Percentiles rank a stretch among this genome's conserved stretches.
Evolutionary conservation across 2,888 invertebrate genomes (phyloP).

Genomic region (Diabrotica balteata): DNA sequence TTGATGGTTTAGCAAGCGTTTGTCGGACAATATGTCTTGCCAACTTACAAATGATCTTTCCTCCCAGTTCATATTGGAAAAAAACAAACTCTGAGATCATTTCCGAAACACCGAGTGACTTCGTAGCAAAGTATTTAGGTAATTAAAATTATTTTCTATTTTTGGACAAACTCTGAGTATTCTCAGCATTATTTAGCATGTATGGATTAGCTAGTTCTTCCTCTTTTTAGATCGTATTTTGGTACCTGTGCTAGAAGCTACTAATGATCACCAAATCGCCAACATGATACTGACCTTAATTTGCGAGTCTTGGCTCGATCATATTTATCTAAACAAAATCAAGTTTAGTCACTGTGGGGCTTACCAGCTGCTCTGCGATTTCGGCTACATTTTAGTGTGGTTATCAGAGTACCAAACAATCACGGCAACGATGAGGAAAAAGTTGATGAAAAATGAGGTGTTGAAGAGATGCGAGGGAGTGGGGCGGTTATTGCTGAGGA

Average conservation of each 20-base stretch:
- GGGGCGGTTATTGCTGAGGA: slow-evolving; percentile 77
- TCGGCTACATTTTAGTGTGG: slow-evolving; percentile 81
- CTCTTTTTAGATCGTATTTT: slow-evolving; percentile 73
- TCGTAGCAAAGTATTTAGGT: slow-evolving; percentile 80
- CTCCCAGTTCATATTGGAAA: slow-evolving; percentile 73
- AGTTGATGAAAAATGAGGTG: slow-evolving; percentile 69
- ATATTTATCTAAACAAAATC: slow-evolving; percentile 81
- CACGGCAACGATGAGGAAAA: slow-evolving; percentile 64
- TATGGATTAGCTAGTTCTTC: neutral
- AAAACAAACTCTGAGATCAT: slow-evolving; percentile 55
- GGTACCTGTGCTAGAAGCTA: slow-evolving; percentile 78
- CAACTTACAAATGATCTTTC: slow-evolving; percentile 84
- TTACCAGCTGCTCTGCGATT: slow-evolving; percentile 79
- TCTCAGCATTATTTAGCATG: slow-evolving; percentile 5
- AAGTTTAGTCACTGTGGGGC: slow-evolving; percentile 85
- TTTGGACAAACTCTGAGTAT: neutral
- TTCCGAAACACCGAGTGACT: slow-evolving; percentile 65
- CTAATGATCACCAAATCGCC: slow-evolving; percentile 74
- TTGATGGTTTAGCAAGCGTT: slow-evolving; percentile 74
- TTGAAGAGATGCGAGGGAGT: slow-evolving; percentile 85
- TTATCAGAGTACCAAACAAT: slow-evolving; percentile 69
- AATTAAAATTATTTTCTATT: slow-evolving; percentile 33
- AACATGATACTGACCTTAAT: slow-evolving; percentile 82
- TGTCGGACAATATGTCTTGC: slow-evolving; percentile 81
- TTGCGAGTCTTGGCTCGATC: slow-evolving; percentile 88